Percentiles rank a stretch among this genome's conserved stretches.
phyloP scores from a whole-genome alignment of 2,113 vertebrate species.

The Tonatia bakeri region DNA sequence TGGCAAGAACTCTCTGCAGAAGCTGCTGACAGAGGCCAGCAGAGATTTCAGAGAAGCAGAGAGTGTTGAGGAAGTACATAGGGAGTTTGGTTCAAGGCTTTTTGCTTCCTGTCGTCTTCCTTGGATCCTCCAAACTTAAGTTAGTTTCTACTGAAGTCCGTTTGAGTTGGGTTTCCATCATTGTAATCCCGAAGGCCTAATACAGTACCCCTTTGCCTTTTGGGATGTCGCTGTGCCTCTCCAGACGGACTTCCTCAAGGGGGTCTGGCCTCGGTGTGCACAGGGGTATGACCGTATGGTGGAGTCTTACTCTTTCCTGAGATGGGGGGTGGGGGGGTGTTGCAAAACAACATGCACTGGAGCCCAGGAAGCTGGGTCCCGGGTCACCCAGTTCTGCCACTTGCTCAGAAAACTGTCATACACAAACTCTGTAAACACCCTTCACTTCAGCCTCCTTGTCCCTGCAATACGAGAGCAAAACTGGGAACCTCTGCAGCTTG shows the following conservation, averaged over 20 bases:
- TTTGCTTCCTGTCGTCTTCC: not conserved
- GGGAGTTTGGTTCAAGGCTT: not conserved
- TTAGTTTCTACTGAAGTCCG: not conserved
- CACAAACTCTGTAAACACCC: not conserved
- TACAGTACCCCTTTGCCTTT: not conserved
- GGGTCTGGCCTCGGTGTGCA: not conserved
- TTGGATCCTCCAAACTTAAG: not conserved
- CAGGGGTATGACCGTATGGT: too few species aligned
- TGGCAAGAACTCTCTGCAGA: not conserved
- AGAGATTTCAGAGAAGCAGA: not conserved
- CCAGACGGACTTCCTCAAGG: not conserved
- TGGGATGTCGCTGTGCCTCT: not conserved
- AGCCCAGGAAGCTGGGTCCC: too few species aligned
- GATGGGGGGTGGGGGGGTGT: accelerated
- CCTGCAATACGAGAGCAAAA: not conserved
- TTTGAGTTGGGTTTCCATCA: not conserved
- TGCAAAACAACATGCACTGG: accelerated
- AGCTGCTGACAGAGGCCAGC: not conserved
- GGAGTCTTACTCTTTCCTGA: not conserved
- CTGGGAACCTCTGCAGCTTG: not conserved
- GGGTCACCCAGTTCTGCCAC: too few species aligned
- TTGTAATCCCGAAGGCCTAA: not conserved
- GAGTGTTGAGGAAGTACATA: not conserved
- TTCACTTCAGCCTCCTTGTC: not conserved
- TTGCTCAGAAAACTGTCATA: too few species aligned